Evolutionary conservation across 2,888 invertebrate genomes (phyloP).

Genomic region (Caenorhabditis sp.): DNA sequence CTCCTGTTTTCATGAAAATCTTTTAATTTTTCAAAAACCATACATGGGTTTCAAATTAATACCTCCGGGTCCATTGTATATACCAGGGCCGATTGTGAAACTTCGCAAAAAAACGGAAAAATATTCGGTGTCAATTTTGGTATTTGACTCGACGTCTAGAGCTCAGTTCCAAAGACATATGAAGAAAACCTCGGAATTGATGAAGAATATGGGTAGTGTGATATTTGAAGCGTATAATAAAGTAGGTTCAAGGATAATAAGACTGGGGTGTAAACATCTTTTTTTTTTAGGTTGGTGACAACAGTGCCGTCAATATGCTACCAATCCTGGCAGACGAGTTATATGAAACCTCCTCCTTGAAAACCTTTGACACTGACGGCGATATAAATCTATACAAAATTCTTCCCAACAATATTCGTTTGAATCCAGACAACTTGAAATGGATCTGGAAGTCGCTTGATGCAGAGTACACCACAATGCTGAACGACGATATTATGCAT

Average conservation of each 20-base stretch:
- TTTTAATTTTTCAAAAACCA: slow-evolving; percentile 31
- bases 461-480: slow-evolving; percentile 43
- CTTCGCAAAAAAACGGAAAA: background rate
- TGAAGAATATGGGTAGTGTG: slow-evolving; percentile 40
- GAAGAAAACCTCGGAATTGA: slow-evolving; percentile 23
- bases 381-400: slow-evolving; percentile 43
- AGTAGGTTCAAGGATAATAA: slow-evolving; percentile 14
- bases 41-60: slow-evolving; percentile 46
- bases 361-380: slow-evolving; percentile 19
- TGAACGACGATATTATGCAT: slow-evolving; percentile 56
- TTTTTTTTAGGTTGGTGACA: slow-evolving; percentile 44
- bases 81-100: slow-evolving; percentile 18
- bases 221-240: slow-evolving; percentile 49
- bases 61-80: slow-evolving; percentile 7
- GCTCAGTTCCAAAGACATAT: slow-evolving; percentile 44
- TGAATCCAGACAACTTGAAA: slow-evolving; percentile 36
- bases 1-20: slow-evolving; percentile 22
- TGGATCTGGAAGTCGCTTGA: slow-evolving; percentile 46
- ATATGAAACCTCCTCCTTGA: slow-evolving; percentile 16
- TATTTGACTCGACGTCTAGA: slow-evolving; percentile 41
- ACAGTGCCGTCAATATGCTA: slow-evolving; percentile 47
- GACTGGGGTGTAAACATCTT: background rate
- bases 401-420: slow-evolving; percentile 26
- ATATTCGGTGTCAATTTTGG: slow-evolving; percentile 24
- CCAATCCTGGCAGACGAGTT: slow-evolving; percentile 43